Base-by-base conservation (phyloP, 2,797 vertebrate species). In the Otolemur crassicaudatus region DNA sequence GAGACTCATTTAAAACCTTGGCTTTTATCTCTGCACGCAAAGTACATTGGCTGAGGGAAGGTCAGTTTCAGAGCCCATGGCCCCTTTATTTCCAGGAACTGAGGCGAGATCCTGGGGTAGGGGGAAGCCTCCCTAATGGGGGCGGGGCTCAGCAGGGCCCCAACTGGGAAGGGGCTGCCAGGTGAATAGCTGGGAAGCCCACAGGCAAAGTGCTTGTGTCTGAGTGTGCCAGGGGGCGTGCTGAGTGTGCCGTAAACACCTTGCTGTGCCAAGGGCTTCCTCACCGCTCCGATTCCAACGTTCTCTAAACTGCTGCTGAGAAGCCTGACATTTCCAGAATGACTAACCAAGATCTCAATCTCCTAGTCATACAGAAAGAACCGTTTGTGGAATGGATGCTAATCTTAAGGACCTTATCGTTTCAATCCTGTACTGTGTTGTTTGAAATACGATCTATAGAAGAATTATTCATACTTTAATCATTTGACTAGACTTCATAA, bases 391-490 rank as follows among this genome's bases (percentile, higher is more conserved):
- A 80, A 81, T 81, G 87, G 23, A 67, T 82, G 88, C 70, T 83
- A 83, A 90, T 90, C 94, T 87, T 92, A 79, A 90, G 86, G 87
- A 91, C 85, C 58, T 97, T 90, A 91, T 87, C 83, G 2, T 60
- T 58, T 82, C 90, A 93, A 83, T 96, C 85, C 87, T 95, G 79
- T 75, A 56, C 76, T 83, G 31, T 40, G 58, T 75, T 89, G 84
- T 85, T 95, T 89, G 93, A 95, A 97, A 94, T 93, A 95, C 85
- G 96, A 82, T 87, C 94, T 87, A 7, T 76, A 87, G 94, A 96
- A 94, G 81, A 90, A 92, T 97, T 97, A 97, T 97, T 96, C 87
- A 93, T 94, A 88, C 93, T 90, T 97, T 80, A 97, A 27, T 95
- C 89, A 77, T 90, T 96, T 97, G 97, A 87, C 96, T 83, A 90